phyloP scores from a whole-genome alignment of 2,888 invertebrate species.

The Nezara viridula region DNA sequence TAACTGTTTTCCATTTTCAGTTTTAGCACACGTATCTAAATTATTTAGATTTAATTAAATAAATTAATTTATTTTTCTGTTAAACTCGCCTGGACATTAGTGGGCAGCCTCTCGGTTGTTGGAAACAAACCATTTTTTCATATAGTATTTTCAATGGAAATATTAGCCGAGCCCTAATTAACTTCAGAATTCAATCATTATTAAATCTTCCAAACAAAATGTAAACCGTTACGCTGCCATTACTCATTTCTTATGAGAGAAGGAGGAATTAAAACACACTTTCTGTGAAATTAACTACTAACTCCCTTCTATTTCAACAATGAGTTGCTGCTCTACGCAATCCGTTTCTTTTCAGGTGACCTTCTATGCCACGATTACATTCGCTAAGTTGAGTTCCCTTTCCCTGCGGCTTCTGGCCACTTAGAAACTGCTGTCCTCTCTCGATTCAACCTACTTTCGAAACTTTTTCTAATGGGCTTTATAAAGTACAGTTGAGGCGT shows the following conservation, averaged over 20 bases:
- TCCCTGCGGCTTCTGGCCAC: neutral
- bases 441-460: neutral
- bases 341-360: neutral
- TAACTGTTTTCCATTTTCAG: too few species aligned
- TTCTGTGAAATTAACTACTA: neutral
- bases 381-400: neutral
- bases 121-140: too few species aligned
- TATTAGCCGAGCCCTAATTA: too few species aligned
- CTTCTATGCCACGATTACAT: neutral
- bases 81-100: too few species aligned
- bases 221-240: too few species aligned
- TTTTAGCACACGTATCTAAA: too few species aligned
- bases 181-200: too few species aligned
- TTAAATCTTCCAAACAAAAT: too few species aligned
- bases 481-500: neutral
- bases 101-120: too few species aligned
- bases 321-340: neutral
- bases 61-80: too few species aligned
- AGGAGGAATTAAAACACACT: neutral
- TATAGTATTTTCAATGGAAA: too few species aligned
- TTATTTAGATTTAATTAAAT: too few species aligned
- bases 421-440: neutral
- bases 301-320: neutral
- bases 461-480: neutral
- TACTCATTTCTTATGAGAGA: neutral